phyloP scores from a whole-genome alignment of 2,888 invertebrate species.

The Hofmannophila pseudospretella region DNA sequence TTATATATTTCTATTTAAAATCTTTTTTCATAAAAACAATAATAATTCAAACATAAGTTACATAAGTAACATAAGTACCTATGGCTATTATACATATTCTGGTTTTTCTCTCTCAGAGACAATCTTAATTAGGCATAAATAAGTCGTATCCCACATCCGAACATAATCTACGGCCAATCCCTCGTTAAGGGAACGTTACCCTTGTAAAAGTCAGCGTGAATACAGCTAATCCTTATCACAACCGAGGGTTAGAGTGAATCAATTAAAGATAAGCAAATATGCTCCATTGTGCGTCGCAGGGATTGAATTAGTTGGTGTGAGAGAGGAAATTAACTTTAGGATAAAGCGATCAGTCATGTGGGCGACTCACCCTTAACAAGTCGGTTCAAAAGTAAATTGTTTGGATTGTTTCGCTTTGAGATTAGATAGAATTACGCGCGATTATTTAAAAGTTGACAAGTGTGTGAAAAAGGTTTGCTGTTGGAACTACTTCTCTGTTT shows the following conservation, averaged over 20 bases:
- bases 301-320: conserved; percentile 67
- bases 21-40: no score
- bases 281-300: conserved; percentile 53
- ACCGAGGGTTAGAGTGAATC: conserved; percentile 71
- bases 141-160: neutral
- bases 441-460: conserved; percentile 3
- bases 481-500: neutral
- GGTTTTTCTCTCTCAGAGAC: conserved; percentile 17
- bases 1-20: no score
- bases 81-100: neutral
- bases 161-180: conserved; percentile 35
- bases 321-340: conserved; percentile 72
- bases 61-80: no score
- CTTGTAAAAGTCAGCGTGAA: conserved; percentile 77
- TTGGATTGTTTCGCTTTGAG: conserved; percentile 33
- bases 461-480: conserved; percentile 12
- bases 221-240: conserved; percentile 74
- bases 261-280: conserved; percentile 79
- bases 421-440: conserved; percentile 2
- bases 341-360: conserved; percentile 64
- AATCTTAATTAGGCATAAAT: conserved; percentile 18
- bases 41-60: no score
- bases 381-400: conserved; percentile 42
- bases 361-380: conserved; percentile 43
- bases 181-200: conserved; percentile 66